Evolutionary conservation across 2,888 invertebrate genomes (phyloP).

Genomic region (Drosophila peninsularis): DNA sequence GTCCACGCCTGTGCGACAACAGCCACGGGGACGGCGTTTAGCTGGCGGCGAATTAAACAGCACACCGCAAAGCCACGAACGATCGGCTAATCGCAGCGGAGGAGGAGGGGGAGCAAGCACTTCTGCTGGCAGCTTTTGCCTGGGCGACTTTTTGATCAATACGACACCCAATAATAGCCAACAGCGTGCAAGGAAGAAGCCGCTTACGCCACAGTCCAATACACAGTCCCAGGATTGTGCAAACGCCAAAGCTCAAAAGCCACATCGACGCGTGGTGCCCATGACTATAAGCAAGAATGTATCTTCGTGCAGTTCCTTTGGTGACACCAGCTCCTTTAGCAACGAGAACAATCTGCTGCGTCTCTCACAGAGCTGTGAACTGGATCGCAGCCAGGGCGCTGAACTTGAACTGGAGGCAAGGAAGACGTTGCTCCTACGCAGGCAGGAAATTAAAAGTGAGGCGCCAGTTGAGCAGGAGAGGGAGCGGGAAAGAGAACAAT

Average conservation of each 20-base stretch:
- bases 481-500: slow-evolving; percentile 10
- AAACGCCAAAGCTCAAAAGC: slow-evolving; percentile 63
- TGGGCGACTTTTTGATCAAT: slow-evolving; percentile 82
- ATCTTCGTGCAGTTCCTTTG: slow-evolving; percentile 50
- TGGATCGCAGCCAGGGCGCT: slow-evolving; percentile 74
- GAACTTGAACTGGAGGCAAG: slow-evolving; percentile 78
- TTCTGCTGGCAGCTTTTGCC: slow-evolving; percentile 67
- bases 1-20: slow-evolving; percentile 55
- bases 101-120: slow-evolving; percentile 45
- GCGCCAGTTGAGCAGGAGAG: slow-evolving; percentile 43
- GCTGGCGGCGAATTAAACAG: slow-evolving; percentile 45
- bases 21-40: slow-evolving; percentile 43
- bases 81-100: slow-evolving; percentile 41
- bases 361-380: slow-evolving; percentile 76
- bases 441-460: slow-evolving; percentile 75
- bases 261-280: slow-evolving; percentile 83
- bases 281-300: slow-evolving; percentile 76
- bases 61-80: slow-evolving; percentile 60
- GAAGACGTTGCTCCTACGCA: slow-evolving; percentile 74
- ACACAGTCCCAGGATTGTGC: slow-evolving; percentile 1
- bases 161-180: slow-evolving; percentile 59
- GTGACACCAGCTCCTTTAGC: slow-evolving; percentile 81
- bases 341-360: slow-evolving; percentile 83
- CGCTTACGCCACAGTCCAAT: slow-evolving; percentile 48
- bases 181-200: slow-evolving; percentile 65